Base-by-base conservation (phyloP, 2,113 vertebrate species). In the Elaphurus davidianus region DNA sequence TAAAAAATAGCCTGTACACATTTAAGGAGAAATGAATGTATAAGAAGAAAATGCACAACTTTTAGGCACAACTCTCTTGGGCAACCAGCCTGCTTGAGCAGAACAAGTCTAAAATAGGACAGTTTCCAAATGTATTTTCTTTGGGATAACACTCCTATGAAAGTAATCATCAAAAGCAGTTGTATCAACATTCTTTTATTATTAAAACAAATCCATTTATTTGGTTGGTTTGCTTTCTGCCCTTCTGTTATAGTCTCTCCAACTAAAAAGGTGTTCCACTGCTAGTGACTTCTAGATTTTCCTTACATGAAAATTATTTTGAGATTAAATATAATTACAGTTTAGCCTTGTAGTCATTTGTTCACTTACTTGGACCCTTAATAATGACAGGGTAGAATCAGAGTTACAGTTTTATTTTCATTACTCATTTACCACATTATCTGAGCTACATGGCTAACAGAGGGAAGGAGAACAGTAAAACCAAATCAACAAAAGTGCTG, bases 81-180 rank as follows among this genome's bases (percentile, higher is more conserved):
- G 36, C 50, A 92, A 40, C 13, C 47, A 59, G 40, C 3, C 47
- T 90, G 62, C 62, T 67, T 13, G 45, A 30, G 16, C 30, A 95
- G 87, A 85, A 81, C n/a, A 45, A 43, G n/a, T 52, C n/a, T 90
- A 43, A 85, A 88, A 84, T 1, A 83, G 59, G 67, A 67, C 5
- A 36, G 43, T 33, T 93, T 88, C 45, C 93, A 84, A 91, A 74
- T 40, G 43, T 5, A 43, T 82, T 74, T 86, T 54, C 79, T 83
- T 86, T 71, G 91, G 62, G 60, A 82, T 33, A 59, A 57, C 30
- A 59, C 54, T 95, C 60, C 50, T 47, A 71, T 12, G 64, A 81
- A 90, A 87, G 21, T 43, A 52, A 87, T 88, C 95, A 95, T 85
- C 64, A 91, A 96, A 92, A 96, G 74, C 62, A 90, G 60, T 67